These are phyloP conservation scores for Tetramorium simillimum DNA, from an alignment of 1,140 invertebrate species.

Conservation along the genomic window DNA sequence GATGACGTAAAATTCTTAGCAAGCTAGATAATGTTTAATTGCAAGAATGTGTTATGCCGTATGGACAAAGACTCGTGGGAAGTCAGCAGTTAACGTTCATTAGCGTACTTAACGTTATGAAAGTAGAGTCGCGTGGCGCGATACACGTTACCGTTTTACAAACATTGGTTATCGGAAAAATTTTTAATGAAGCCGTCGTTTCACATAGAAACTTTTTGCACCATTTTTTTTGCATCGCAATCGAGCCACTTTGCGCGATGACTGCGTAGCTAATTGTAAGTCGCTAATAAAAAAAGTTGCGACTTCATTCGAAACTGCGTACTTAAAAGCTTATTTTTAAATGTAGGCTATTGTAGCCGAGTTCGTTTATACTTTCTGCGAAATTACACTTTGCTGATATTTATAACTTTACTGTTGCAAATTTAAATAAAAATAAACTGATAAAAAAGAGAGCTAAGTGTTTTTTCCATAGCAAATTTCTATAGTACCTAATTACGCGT, in stretches of 20 bases:
- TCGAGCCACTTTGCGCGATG: neutral
- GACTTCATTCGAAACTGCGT: neutral
- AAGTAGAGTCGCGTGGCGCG: conserved; percentile 4
- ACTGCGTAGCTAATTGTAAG: neutral
- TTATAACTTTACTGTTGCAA: neutral
- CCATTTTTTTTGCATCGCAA: neutral
- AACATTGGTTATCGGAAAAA: conserved; percentile 47
- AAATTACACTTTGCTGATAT: neutral
- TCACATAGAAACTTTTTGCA: neutral
- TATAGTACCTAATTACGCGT: neutral
- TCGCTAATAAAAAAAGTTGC: neutral
- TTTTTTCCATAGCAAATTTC: neutral
- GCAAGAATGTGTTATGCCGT: neutral
- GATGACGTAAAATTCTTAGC: neutral
- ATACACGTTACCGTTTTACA: conserved; percentile 48
- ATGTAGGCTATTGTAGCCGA: neutral
- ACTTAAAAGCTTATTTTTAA: neutral
- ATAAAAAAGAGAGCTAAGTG: neutral
- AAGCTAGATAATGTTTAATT: conserved; percentile 23
- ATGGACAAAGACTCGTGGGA: neutral
- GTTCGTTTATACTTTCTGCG: neutral
- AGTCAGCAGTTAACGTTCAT: conserved; percentile 18
- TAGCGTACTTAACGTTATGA: conserved; percentile 19
- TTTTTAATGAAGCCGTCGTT: neutral
- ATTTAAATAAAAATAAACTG: neutral